Base-by-base conservation (phyloP, 2,113 vertebrate genomes). In the Tetrax tetrax region DNA sequence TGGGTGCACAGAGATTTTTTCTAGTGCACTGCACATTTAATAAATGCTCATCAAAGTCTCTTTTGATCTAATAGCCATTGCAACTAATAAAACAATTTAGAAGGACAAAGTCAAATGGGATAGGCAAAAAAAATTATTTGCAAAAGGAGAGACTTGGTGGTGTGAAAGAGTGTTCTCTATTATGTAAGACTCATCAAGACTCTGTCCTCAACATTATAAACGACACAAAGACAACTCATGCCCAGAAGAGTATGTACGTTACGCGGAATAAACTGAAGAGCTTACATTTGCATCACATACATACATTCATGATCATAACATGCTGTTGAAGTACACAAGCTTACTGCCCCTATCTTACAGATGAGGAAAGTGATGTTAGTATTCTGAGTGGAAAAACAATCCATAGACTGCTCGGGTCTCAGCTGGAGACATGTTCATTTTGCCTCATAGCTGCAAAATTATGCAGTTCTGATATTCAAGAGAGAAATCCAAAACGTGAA, bases 41-140 rank as follows among this genome's bases (percentile, higher is more conserved):
- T 59, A 91, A 92, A 93, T 81, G 66, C 50, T 71, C 76, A 96
- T 91, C 89, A 93, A 93, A 93, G 82, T 53, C 38, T 48, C 63
- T 91, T 95, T 83, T 93, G 54, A 92, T 78, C 60, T 69, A 81
- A 59, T 11, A 75, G 71, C 75, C 61, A 92, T 35, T 91, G 61
- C 43, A 92, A 86, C 51, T 64, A 93, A 91, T 69, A 83, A 87
- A 86, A 88, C n/a, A 22, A 78, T 84, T 87, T 75, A 92, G 28
- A 95, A 80, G 33, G 59, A 93, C 83, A 86, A 91, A 87, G 78
- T 74, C 84, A 86, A 91, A 88, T 60, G 48, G 51, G 56, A 77
- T 18, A 78, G 75, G 14, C 47, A 86, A 95, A 97, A 95, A 97
- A 83, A 84, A 91, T 35, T 20, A 69, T 54, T 54, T 54, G 37